Evolutionary conservation across 2,113 vertebrate species (phyloP).

Genomic region (Mus pahari): DNA sequence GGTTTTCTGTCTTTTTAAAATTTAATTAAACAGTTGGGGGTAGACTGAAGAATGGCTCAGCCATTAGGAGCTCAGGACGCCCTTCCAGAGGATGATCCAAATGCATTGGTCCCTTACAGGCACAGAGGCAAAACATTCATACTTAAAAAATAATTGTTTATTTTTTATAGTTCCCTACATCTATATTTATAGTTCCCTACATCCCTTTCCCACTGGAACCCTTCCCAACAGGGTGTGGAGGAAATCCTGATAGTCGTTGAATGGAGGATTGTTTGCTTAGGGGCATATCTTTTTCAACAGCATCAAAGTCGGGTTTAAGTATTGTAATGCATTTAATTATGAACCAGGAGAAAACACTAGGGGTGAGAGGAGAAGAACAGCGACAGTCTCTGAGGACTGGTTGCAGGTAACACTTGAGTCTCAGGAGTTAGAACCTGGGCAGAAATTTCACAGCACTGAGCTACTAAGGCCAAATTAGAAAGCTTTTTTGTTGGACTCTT

Average conservation of each 20-base stretch:
- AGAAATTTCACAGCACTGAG: conserved; percentile 31
- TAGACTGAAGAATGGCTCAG: neutral
- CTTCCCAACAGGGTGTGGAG: neutral
- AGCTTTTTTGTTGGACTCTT: neutral
- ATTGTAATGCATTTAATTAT: neutral
- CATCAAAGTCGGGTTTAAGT: conserved; percentile 33
- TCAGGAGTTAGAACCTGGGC: neutral
- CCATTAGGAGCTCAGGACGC: neutral
- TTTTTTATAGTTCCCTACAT: neutral
- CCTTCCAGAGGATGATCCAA: neutral
- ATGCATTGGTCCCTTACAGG: neutral
- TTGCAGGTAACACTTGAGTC: neutral
- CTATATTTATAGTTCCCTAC: neutral
- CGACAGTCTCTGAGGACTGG: neutral
- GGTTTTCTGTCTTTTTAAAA: no score
- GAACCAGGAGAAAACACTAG: neutral
- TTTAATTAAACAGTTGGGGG: neutral
- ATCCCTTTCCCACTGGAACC: neutral
- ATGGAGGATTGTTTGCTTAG: conserved; percentile 27
- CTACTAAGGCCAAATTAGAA: neutral
- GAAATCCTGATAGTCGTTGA: conserved; percentile 19
- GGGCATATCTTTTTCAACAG: neutral
- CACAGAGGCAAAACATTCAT: neutral
- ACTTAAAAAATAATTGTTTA: neutral
- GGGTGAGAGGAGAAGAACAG: neutral